Percentiles rank a stretch among this genome's conserved stretches.
These are phyloP conservation scores for Pocota personata DNA, from an alignment of 2,888 invertebrate genomes.

Conservation along the genomic window DNA sequence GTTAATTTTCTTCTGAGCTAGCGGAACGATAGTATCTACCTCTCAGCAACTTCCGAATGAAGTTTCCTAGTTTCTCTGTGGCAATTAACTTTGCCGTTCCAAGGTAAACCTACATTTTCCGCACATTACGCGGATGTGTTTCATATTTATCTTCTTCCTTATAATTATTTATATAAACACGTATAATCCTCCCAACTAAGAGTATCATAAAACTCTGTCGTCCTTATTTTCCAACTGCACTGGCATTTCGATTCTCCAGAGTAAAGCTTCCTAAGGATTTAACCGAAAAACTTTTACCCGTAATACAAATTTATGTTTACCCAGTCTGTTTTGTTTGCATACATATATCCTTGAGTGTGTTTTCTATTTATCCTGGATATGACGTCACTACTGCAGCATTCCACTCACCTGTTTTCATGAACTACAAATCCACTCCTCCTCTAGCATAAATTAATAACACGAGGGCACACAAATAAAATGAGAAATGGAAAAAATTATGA, in stretches of 20 bases:
- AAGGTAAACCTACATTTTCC: not conserved
- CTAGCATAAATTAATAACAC: slow-evolving; percentile 48
- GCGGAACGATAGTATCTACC: not conserved
- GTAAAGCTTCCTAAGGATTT: slow-evolving; percentile 15
- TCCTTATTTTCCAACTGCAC: not conserved
- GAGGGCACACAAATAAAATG: slow-evolving; percentile 46
- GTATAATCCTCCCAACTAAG: not conserved
- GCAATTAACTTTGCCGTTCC: slow-evolving; percentile 15
- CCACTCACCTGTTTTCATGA: slow-evolving; percentile 55
- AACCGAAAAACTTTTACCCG: not conserved
- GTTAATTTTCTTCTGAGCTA: not conserved
- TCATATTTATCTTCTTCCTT: slow-evolving; percentile 28
- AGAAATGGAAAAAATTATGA: slow-evolving; percentile 2
- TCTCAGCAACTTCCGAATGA: not conserved
- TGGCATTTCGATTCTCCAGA: not conserved
- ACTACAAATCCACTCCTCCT: slow-evolving; percentile 29
- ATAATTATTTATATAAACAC: slow-evolving; percentile 24
- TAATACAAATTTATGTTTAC: slow-evolving; percentile 35
- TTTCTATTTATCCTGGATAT: slow-evolving; percentile 42
- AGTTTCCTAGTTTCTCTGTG: not conserved
- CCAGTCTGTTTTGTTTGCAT: not conserved
- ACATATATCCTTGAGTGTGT: slow-evolving; percentile 16
- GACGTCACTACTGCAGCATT: slow-evolving; percentile 62
- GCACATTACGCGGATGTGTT: not conserved
- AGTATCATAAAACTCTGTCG: not conserved